Percentiles rank a stretch among this genome's conserved stretches.
phyloP scores from a whole-genome alignment of 2,797 vertebrate genomes.

The Diglossa cyanea region DNA sequence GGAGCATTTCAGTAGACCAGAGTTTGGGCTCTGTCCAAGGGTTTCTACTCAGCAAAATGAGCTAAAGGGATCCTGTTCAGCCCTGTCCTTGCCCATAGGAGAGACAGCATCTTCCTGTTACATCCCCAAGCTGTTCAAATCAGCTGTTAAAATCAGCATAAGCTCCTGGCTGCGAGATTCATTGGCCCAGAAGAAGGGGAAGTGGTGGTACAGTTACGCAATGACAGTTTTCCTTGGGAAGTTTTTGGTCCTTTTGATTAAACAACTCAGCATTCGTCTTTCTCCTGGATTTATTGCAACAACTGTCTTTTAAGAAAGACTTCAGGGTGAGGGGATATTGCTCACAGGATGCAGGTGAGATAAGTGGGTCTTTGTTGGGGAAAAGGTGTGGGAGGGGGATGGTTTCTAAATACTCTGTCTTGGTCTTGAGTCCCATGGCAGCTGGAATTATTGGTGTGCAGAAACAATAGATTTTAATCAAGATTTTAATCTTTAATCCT shows the following conservation, averaged over 20 bases:
- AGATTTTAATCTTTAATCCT: not conserved
- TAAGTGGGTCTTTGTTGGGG: not conserved
- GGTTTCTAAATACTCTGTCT: not conserved
- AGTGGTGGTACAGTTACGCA: not conserved
- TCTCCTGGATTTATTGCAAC: not conserved
- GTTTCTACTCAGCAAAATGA: not conserved
- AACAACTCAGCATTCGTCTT: not conserved
- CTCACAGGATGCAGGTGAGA: not conserved
- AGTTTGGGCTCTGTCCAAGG: not conserved
- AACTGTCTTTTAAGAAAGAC: not conserved
- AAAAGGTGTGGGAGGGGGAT: not conserved
- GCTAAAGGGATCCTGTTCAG: not conserved
- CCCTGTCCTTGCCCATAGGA: not conserved
- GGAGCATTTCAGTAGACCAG: not conserved
- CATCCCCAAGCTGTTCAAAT: not conserved
- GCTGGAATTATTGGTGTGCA: not conserved
- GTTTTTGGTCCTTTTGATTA: not conserved
- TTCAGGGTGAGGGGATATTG: not conserved
- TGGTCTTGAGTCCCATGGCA: accelerated
- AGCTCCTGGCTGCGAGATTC: not conserved
- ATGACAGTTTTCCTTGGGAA: not conserved
- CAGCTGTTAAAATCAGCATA: not conserved
- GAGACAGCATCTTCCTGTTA: not conserved
- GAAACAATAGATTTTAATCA: not conserved
- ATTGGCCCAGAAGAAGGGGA: not conserved